A percentile compares a stretch with the other conserved stretches of the same genome.
Evolutionary conservation across 2,113 vertebrate genomes (phyloP).

Genomic region (Physeter macrocephalus): DNA sequence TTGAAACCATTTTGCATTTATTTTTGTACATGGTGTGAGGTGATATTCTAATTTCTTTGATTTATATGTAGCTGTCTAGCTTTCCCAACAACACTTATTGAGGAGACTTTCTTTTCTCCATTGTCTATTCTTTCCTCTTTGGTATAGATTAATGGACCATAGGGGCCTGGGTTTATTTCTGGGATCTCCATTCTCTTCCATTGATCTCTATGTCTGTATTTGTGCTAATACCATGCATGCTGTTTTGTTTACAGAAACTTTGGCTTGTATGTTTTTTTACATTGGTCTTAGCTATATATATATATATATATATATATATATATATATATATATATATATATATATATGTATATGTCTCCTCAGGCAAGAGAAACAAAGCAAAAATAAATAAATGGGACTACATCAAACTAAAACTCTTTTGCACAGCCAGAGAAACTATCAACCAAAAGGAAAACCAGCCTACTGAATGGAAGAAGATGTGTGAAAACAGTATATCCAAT

Average conservation of each 20-base stretch:
- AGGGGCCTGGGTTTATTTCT: no score
- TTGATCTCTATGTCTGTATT: neutral
- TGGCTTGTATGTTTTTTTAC: neutral
- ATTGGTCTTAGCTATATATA: neutral
- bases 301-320: no score
- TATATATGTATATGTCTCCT: neutral
- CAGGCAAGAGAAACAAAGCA: neutral
- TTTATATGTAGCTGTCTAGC: no score
- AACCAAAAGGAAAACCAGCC: neutral
- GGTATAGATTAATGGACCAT: no score
- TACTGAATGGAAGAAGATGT: neutral
- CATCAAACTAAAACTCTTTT: neutral
- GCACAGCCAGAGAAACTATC: neutral
- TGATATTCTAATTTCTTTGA: no score
- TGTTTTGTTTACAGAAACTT: neutral
- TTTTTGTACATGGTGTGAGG: no score
- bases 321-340: neutral
- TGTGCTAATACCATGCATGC: neutral
- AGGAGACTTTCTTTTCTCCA: no score
- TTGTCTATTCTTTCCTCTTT: no score
- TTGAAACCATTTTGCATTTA: no score
- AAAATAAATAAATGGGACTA: neutral
- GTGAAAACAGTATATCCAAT: neutral
- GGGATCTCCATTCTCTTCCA: neutral
- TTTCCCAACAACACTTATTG: no score